Conservation (phyloP, 2,888 invertebrate genomes). For the Odontomyia ornata region DNA sequence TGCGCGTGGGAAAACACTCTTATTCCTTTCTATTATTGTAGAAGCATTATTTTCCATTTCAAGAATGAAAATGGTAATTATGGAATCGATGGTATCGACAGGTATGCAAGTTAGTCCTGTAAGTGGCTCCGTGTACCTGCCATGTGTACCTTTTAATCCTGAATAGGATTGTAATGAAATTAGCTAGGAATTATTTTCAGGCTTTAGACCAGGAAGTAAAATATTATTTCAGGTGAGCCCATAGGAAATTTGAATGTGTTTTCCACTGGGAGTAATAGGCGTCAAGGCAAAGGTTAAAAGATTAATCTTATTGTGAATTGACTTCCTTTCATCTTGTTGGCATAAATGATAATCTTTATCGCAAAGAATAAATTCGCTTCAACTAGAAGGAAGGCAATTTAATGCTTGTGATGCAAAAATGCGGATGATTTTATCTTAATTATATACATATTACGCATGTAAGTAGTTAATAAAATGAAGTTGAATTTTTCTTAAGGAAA, state of each 20-base stretch:
- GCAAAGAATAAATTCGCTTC: too few relatives aligned
- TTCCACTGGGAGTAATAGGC: neutral
- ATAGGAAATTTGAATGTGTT: conserved; percentile 1
- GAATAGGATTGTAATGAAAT: conserved; percentile 15
- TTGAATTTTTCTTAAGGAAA: too few relatives aligned
- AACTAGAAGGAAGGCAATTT: too few relatives aligned
- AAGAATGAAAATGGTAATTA: neutral
- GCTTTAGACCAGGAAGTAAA: conserved; percentile 13
- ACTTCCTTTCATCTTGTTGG: too few relatives aligned
- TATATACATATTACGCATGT: too few relatives aligned
- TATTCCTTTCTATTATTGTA: neutral
- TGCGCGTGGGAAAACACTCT: conserved; percentile 43
- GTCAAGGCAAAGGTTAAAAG: neutral
- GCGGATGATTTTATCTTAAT: too few relatives aligned
- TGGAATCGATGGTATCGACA: conserved; percentile 19
- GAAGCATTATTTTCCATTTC: conserved; percentile 14
- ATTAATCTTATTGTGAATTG: conserved; percentile 31
- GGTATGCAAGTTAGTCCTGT: neutral
- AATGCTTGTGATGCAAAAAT: too few relatives aligned
- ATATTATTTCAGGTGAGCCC: conserved; percentile 39
- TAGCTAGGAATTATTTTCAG: conserved; percentile 29
- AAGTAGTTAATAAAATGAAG: too few relatives aligned
- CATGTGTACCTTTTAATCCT: neutral
- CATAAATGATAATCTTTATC: too few relatives aligned
- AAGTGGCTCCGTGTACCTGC: neutral